phyloP scores from a whole-genome alignment of 2,888 invertebrate species.

The Dryobotodes eremita region DNA sequence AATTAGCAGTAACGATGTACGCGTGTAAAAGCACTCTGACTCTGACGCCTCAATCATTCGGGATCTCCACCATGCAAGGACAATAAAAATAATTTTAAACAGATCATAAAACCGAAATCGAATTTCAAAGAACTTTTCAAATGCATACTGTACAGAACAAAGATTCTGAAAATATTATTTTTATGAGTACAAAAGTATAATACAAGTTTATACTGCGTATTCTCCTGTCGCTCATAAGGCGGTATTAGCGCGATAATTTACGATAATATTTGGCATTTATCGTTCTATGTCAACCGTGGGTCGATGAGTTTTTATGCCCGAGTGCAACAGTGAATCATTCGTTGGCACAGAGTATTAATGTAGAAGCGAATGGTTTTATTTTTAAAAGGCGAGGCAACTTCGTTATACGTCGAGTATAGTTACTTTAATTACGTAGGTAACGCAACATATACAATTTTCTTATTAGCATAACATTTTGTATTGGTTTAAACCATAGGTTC shows the following conservation, averaged over 20 bases:
- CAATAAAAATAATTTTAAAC: conserved; percentile 74
- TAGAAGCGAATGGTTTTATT: conserved; percentile 48
- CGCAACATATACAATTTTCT: neutral
- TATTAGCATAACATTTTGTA: neutral
- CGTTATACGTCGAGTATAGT: too few species aligned
- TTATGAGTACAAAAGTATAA: conserved; percentile 77
- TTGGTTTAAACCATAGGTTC: too few species aligned
- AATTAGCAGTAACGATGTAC: conserved; percentile 61
- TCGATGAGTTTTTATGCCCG: conserved; percentile 81
- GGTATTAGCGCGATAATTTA: conserved; percentile 84
- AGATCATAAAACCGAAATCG: conserved; percentile 67
- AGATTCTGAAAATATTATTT: conserved; percentile 82
- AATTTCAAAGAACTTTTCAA: conserved; percentile 74
- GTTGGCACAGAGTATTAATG: conserved; percentile 67
- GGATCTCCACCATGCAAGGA: conserved; percentile 53
- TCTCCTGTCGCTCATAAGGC: conserved; percentile 80
- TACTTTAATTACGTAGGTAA: neutral
- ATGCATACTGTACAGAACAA: conserved; percentile 70
- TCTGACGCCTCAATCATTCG: conserved; percentile 61
- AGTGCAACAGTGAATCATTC: conserved; percentile 77
- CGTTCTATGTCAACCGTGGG: conserved; percentile 83
- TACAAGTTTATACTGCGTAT: conserved; percentile 83
- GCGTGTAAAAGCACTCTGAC: conserved; percentile 44
- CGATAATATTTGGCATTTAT: conserved; percentile 84
- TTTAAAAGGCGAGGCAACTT: neutral